Base-by-base conservation (phyloP, 2,113 vertebrate genomes). In the Syrmaticus mikado region DNA sequence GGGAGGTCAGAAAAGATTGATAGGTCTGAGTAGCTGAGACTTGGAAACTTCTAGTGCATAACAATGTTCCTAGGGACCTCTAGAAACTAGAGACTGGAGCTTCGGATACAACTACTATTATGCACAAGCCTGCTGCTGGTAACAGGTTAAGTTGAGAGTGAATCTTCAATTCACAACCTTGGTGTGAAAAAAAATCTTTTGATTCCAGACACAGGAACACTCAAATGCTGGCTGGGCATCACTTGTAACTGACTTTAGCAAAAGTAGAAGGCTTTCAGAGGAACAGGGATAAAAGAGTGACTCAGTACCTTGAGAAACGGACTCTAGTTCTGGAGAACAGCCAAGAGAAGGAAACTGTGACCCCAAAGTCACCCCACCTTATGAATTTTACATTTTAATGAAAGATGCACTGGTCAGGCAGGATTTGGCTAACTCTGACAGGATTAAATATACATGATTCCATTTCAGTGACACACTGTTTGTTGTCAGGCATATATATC, bases 371-470 rank as follows among this genome's bases (percentile, higher is more conserved):
- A 96, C 93, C 93, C 6, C 4, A 85, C 85, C 93, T 96, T 92
- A 96, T 92, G 90, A 91, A 95, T 97, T 96, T 95, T 97, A 85
- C 95, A 96, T 91, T 81, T 87, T 82, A 94, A 90, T 92, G 93
- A 96, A 94, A 97, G 93, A 92, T 41, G 91, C 82, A 94, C 91
- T 94, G 93, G 90, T 87, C 93, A 95, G 87, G 80, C 80, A 93
- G 82, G 93, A 95, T 95, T 94, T 95, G 87, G 87, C 82, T 92
- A 95, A 83, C 90, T 94, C 61, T 92, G 40, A 81, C 53, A 58
- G 76, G 82, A 96, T 96, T 96, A 94, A 96, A 93, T 92, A 91
- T 95, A 72, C 82, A 94, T 94, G 90, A 96, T 72, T 91, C 58
- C 68, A 88, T 94, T 95, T 92, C 94, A 90, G 48, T 61, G 82